Evolutionary conservation across 2,888 invertebrate species (phyloP), one percentile per base, ranked within the genome.

Genomic region (Noctua comes): DNA sequence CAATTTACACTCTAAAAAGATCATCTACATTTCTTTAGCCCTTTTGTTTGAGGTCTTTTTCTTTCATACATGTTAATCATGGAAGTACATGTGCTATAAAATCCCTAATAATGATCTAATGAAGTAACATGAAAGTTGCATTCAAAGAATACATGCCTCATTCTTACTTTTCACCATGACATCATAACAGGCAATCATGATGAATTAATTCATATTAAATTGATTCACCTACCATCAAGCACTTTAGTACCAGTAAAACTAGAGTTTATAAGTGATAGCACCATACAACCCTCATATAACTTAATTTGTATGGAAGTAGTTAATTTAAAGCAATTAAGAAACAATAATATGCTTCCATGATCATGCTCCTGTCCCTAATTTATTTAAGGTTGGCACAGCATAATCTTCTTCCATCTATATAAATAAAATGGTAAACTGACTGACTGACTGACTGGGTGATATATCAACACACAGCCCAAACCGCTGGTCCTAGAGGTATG

Each of bases 221-320:
- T 83, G 78, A 80, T 78, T 80, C 80, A 80, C 27, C 43, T 36
- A 57, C 77, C 46, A 68, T n/a, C 54, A 64, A 73, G 21, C 11
- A 65, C 36, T 24, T 48, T 27, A 21, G 8, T 75, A 46, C 43
- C 31, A 59, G 68, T 1, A 79, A 59, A n/a, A 64, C 21, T 43
- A 54, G 62, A 77, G 46, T 62, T 24, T 46, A 27, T 75, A 46
- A 46, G n/a, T 59, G n/a, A 48, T 64, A 64, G 31, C 21, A 62
- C 31, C 62, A 31, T 62, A 62, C 31, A 10, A 64, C 27, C 27
- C 18, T 51, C 16, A 13, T 71, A 40, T 3, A 48, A 51, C 21
- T 24, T 73, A 16, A 36, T 71, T 72, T 73, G 1, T 48, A 72
- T 73, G 24, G 73, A 6, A 27, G 40, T 46, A n/a, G 21, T 18